Evolutionary conservation across 2,888 invertebrate genomes (phyloP).

Genomic region (Isoperla grammatica): DNA sequence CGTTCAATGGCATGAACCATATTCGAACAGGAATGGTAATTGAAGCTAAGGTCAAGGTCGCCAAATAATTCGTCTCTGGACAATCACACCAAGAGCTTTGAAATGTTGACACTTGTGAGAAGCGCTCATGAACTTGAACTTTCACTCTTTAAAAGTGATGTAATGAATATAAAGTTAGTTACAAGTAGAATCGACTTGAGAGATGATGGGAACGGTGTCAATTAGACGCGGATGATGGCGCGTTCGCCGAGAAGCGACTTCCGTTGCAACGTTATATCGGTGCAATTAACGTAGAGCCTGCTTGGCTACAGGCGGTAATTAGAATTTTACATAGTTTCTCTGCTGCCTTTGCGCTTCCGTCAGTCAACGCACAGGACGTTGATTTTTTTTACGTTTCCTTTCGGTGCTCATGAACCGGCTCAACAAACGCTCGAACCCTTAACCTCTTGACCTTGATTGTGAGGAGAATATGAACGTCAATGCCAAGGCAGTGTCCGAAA

Average conservation of each 20-base stretch:
- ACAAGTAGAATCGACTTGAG: too few relatives aligned
- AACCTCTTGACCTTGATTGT: conserved; percentile 9
- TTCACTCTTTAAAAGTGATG: too few relatives aligned
- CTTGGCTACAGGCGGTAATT: conserved; percentile 7
- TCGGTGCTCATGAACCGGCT: not conserved
- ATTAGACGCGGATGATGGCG: conserved; percentile 6
- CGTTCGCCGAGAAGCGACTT: not conserved
- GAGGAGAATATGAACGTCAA: not conserved
- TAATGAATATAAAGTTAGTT: too few relatives aligned
- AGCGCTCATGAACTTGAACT: too few relatives aligned
- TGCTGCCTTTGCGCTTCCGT: too few relatives aligned
- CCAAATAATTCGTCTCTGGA: too few relatives aligned
- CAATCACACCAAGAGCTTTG: too few relatives aligned
- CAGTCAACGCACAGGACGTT: conserved; percentile 3
- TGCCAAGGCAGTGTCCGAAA: too few relatives aligned
- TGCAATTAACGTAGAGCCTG: not conserved
- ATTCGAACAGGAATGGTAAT: too few relatives aligned
- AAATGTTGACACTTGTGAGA: too few relatives aligned
- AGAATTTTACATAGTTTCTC: not conserved
- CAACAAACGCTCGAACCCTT: not conserved
- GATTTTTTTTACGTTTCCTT: conserved; percentile 7
- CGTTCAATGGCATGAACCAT: too few relatives aligned
- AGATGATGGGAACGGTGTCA: not conserved
- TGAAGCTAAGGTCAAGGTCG: too few relatives aligned
- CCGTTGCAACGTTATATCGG: not conserved